Conservation (phyloP, 2,113 vertebrate genomes). For the Syngnathoides biaculeatus region DNA sequence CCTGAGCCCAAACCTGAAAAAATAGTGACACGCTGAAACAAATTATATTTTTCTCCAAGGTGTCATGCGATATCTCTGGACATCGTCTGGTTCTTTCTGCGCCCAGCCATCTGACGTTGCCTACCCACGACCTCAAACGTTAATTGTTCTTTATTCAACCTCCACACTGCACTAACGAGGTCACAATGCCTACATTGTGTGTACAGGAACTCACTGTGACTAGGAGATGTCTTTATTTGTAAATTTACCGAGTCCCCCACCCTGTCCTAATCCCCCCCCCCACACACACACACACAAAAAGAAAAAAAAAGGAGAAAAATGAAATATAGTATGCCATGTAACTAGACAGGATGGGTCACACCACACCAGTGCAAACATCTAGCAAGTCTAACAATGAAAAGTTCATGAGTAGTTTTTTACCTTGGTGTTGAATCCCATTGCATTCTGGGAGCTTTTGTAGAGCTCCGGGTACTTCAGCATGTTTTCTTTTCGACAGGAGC, state of each 20-base stretch:
- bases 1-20: background rate
- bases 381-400: background rate
- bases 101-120: conserved; percentile 47
- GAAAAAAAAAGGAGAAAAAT: background rate
- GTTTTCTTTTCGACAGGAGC: conserved; percentile 94
- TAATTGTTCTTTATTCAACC: conserved; percentile 73
- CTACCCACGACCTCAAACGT: conserved; percentile 60
- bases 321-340: background rate
- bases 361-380: conserved; percentile 18
- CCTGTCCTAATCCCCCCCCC: background rate
- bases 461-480: conserved; percentile 98
- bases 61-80: conserved; percentile 37
- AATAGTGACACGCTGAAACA: conserved; percentile 49
- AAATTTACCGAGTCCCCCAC: conserved; percentile 40
- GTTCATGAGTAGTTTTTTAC: conserved; percentile 60
- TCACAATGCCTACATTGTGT: conserved; percentile 72
- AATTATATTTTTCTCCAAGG: conserved; percentile 60
- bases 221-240: conserved; percentile 76
- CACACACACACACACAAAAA: background rate
- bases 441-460: conserved; percentile 97
- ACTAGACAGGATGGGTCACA: conserved; percentile 48
- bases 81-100: conserved; percentile 23
- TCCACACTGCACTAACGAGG: conserved; percentile 67
- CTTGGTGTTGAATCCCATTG: conserved; percentile 97
- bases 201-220: conserved; percentile 42